phyloP scores from a whole-genome alignment of 2,113 vertebrate species.

The Aepyceros melampus region DNA sequence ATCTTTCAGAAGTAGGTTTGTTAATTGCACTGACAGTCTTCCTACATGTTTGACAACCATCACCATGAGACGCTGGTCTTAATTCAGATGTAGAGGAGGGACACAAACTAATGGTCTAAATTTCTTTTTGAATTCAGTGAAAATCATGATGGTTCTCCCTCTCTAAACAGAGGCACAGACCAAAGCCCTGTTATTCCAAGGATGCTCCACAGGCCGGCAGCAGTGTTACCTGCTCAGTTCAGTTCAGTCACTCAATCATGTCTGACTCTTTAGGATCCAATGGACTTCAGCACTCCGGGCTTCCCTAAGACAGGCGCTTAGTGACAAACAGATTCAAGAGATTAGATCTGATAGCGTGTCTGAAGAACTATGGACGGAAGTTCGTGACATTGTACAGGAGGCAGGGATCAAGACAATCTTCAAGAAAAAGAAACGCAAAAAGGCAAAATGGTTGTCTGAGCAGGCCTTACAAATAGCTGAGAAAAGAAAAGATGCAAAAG shows the following conservation, averaged over 20 bases:
- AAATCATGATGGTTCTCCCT: not conserved
- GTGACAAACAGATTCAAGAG: not conserved
- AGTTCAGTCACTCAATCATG: not conserved
- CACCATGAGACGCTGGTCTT: not conserved
- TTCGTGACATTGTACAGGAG: not conserved
- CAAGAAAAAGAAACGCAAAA: not conserved
- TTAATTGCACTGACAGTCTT: conserved; percentile 36
- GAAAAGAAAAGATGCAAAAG: not conserved
- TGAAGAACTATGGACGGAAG: not conserved
- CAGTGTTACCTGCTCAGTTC: not conserved
- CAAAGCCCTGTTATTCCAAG: not conserved
- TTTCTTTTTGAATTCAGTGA: not conserved
- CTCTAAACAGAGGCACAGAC: not conserved
- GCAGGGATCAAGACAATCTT: not conserved
- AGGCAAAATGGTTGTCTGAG: not conserved
- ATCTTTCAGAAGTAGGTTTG: conserved; percentile 48
- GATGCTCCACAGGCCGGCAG: not conserved
- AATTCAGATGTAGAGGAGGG: not conserved
- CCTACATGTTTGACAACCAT: conserved; percentile 51
- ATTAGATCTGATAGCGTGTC: not conserved
- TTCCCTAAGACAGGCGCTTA: not conserved
- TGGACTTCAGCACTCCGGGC: not conserved
- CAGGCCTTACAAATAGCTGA: not conserved
- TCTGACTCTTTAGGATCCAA: rapidly evolving
- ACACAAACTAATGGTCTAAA: not conserved